Evolutionary conservation across 1,140 invertebrate species (phyloP).

Genomic region (Brachionus asplanchnoidis): DNA sequence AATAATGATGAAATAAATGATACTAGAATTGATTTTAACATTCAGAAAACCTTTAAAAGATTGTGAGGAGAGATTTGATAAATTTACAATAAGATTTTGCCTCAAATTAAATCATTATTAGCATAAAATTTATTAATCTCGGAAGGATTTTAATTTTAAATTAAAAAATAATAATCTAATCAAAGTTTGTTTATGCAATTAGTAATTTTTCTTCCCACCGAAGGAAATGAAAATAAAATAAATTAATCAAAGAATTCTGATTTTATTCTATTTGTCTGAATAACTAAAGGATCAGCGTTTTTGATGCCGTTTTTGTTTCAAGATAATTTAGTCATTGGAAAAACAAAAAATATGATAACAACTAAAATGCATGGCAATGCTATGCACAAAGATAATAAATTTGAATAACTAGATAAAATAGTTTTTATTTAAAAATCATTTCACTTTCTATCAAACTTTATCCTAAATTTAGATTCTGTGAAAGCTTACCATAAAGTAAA

Average conservation of each 20-base stretch:
- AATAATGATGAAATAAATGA: neutral
- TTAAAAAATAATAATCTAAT: neutral
- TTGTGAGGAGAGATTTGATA: too few relatives aligned
- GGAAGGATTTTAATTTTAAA: neutral
- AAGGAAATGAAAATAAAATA: neutral
- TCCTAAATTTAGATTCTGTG: neutral
- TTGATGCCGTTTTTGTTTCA: neutral
- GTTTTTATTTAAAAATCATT: neutral
- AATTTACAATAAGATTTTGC: too few relatives aligned
- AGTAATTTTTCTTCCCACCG: neutral
- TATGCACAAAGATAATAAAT: neutral
- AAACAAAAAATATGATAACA: neutral
- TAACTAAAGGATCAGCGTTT: neutral
- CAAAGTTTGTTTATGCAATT: neutral
- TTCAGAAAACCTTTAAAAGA: neutral
- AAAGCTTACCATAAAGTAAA: neutral
- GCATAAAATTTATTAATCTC: neutral
- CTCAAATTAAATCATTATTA: too few relatives aligned
- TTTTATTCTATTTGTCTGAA: neutral
- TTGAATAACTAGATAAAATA: neutral
- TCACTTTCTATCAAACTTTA: neutral
- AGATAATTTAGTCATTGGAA: neutral
- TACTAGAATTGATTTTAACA: neutral
- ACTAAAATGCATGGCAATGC: neutral
- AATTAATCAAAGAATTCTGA: neutral